These are phyloP conservation scores for Prosopocoilus inquinatus DNA, from an alignment of 2,888 invertebrate species.

Conservation along the genomic window DNA sequence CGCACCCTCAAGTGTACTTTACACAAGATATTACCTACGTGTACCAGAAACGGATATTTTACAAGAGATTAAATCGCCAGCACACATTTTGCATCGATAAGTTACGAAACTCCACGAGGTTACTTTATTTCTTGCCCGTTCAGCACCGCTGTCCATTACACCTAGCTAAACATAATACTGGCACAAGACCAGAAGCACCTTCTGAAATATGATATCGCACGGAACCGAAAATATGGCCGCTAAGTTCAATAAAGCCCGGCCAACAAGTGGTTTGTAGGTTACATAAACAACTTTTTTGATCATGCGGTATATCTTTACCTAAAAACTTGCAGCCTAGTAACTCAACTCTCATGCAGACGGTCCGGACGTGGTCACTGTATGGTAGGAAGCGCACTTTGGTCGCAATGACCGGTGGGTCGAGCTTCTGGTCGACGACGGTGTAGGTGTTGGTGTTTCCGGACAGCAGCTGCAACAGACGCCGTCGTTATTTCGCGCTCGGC, in stretches of 20 bases:
- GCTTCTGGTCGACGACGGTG: slow-evolving; percentile 68
- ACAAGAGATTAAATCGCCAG: no score
- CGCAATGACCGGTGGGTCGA: slow-evolving; percentile 75
- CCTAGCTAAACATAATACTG: slow-evolving; percentile 16
- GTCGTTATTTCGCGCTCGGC: slow-evolving; percentile 14
- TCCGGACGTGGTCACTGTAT: slow-evolving; percentile 72
- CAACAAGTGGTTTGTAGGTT: slow-evolving; percentile 6
- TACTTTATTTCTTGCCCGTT: slow-evolving; percentile 15
- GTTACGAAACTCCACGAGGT: no score
- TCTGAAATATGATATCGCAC: neutral
- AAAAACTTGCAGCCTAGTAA: slow-evolving; percentile 76
- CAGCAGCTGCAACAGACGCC: slow-evolving; percentile 62
- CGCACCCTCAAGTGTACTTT: no score
- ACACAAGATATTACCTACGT: no score
- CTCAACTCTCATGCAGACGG: slow-evolving; percentile 80
- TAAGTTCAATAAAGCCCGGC: neutral
- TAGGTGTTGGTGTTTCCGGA: slow-evolving; percentile 78
- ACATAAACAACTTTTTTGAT: neutral
- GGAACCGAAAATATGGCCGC: slow-evolving; percentile 4
- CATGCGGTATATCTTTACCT: slow-evolving; percentile 52
- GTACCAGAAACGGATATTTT: no score
- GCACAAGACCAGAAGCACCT: slow-evolving; percentile 13
- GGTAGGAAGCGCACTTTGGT: slow-evolving; percentile 77
- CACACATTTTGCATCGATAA: no score
- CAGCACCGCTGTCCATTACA: slow-evolving; percentile 15